Conservation (phyloP, 2,797 vertebrate species). For the Manis pentadactyla region DNA sequence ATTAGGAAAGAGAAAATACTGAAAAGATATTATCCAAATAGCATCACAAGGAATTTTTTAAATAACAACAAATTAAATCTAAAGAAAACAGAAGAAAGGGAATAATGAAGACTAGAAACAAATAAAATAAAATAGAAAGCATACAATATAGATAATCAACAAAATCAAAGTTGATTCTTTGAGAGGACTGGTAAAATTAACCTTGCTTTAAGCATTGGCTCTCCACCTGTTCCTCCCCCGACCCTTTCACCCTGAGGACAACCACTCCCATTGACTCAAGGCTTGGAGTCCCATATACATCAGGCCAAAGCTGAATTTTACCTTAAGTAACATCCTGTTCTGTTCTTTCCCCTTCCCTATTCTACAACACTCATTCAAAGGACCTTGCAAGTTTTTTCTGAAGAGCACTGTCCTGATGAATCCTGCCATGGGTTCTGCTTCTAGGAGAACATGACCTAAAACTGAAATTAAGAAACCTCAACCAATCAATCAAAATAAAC, state of each 20-base stretch:
- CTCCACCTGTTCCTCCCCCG: not conserved
- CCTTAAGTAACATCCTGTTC: not conserved
- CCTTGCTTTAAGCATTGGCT: not conserved
- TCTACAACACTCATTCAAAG: not conserved
- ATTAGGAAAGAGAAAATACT: not conserved
- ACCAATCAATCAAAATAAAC: not conserved
- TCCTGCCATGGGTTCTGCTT: not conserved
- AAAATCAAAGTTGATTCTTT: not conserved
- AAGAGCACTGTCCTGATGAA: not conserved
- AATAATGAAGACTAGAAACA: not conserved
- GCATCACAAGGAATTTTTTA: not conserved
- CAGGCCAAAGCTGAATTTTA: not conserved
- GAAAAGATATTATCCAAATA: not conserved
- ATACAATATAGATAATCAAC: not conserved
- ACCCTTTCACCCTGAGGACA: not conserved
- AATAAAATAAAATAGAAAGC: not conserved
- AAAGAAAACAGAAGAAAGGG: not conserved
- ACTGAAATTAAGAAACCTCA: not conserved
- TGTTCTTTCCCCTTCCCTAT: not conserved
- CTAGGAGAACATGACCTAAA: not conserved
- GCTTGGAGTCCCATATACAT: not conserved
- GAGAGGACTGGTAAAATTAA: not conserved
- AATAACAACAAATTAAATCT: not conserved
- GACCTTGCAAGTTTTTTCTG: not conserved
- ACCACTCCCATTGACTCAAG: not conserved